phyloP scores from a whole-genome alignment of 2,797 vertebrate species.

The Acrossocheilus wenchowensis region DNA sequence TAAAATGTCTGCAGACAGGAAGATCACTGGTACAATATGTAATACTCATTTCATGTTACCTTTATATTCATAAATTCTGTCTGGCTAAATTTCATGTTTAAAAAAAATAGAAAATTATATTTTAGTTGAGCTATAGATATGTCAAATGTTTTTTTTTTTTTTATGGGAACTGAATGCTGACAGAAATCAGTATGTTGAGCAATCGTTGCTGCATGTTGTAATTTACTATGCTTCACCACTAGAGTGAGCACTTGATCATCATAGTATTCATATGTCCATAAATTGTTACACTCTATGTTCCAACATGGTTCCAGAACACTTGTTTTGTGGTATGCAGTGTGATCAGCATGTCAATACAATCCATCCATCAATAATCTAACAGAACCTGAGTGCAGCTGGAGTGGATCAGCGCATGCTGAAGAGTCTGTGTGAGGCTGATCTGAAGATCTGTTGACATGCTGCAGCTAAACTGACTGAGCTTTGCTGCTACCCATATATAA shows the following conservation, averaged over 20 bases:
- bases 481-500: background rate
- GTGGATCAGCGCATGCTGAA: background rate
- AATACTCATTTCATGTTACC: background rate
- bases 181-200: background rate
- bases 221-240: background rate
- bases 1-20: background rate
- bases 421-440: no score
- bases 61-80: background rate
- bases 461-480: background rate
- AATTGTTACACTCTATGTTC: background rate
- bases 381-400: background rate
- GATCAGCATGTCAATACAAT: background rate
- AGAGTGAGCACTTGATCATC: constrained; percentile 12
- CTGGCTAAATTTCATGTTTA: background rate
- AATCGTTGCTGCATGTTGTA: background rate
- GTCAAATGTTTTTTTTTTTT: background rate
- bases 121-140: background rate
- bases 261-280: background rate
- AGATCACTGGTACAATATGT: background rate
- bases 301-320: background rate
- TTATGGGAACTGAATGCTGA: background rate
- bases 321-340: background rate
- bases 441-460: background rate
- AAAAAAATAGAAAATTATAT: background rate
- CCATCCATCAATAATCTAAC: background rate